Conservation (phyloP, 2,888 invertebrate genomes). For the Campoplex nolae region DNA sequence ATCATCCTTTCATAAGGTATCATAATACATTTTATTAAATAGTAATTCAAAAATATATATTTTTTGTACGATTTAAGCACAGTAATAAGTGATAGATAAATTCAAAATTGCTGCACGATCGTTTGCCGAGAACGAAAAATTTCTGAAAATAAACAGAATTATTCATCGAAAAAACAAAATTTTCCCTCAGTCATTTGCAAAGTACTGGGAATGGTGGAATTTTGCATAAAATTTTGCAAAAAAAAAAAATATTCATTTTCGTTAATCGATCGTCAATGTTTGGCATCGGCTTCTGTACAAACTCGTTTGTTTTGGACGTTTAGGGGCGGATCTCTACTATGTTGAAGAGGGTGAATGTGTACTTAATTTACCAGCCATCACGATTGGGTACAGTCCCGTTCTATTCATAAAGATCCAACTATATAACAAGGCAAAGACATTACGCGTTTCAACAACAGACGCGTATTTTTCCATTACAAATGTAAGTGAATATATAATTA, state of each 20-base stretch:
- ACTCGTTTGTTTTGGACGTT: background rate
- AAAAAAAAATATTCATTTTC: constrained; percentile 52
- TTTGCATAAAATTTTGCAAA: background rate
- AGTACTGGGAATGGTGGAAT: too few relatives aligned
- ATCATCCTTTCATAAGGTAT: too few relatives aligned
- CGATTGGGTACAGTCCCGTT: constrained; percentile 16
- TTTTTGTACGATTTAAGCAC: too few relatives aligned
- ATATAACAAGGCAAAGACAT: constrained; percentile 1
- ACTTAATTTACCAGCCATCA: constrained; percentile 16
- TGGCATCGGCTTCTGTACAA: background rate
- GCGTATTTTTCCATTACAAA: constrained; percentile 2
- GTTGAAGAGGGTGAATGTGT: background rate
- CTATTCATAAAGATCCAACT: background rate
- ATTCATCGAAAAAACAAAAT: background rate
- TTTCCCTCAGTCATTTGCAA: too few relatives aligned
- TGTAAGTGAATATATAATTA: background rate
- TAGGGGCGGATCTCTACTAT: background rate
- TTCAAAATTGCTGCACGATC: too few relatives aligned
- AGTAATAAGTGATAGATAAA: too few relatives aligned
- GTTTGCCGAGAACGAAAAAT: too few relatives aligned
- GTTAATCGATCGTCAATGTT: background rate
- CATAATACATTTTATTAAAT: too few relatives aligned
- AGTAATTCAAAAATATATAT: too few relatives aligned
- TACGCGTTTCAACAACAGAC: background rate
- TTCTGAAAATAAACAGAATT: too few relatives aligned